phyloP scores from a whole-genome alignment of 2,113 vertebrate species.

The Colossoma macropomum region DNA sequence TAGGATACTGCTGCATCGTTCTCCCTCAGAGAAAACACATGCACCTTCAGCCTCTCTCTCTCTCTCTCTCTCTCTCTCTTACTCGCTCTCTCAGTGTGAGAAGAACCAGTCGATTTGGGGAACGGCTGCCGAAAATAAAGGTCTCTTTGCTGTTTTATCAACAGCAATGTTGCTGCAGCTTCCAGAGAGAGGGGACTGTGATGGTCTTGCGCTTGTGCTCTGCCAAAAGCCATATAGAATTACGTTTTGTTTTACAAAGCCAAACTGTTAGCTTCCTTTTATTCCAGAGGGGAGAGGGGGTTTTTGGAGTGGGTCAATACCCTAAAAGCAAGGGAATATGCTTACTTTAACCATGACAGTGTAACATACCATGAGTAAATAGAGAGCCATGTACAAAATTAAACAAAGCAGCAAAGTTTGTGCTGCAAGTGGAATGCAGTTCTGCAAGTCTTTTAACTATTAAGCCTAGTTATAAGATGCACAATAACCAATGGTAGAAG shows the following conservation, averaged over 20 bases:
- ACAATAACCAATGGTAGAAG: too few species aligned
- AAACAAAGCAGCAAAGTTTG: too few species aligned
- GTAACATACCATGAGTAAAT: too few species aligned
- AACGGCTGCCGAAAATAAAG: conserved; percentile 16
- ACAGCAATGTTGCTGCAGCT: neutral
- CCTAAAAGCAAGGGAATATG: too few species aligned
- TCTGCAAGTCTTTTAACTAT: too few species aligned
- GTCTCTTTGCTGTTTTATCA: conserved; percentile 25
- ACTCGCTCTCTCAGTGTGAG: neutral
- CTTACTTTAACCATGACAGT: too few species aligned
- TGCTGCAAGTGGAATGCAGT: too few species aligned
- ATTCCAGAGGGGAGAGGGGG: neutral
- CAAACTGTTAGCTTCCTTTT: neutral
- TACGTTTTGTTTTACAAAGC: neutral
- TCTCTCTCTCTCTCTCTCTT: neutral
- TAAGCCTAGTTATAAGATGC: too few species aligned
- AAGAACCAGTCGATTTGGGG: conserved; percentile 16
- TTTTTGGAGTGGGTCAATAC: too few species aligned
- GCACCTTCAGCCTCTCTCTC: neutral
- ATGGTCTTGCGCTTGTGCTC: neutral
- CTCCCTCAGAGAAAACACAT: neutral
- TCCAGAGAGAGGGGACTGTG: neutral
- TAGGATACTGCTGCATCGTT: conserved; percentile 29
- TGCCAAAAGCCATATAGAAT: neutral
- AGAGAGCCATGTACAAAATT: too few species aligned